A percentile compares a stretch with the other conserved stretches of the same genome.
Conservation (phyloP, 1,140 invertebrate genomes). For the Ylistrum balloti region DNA sequence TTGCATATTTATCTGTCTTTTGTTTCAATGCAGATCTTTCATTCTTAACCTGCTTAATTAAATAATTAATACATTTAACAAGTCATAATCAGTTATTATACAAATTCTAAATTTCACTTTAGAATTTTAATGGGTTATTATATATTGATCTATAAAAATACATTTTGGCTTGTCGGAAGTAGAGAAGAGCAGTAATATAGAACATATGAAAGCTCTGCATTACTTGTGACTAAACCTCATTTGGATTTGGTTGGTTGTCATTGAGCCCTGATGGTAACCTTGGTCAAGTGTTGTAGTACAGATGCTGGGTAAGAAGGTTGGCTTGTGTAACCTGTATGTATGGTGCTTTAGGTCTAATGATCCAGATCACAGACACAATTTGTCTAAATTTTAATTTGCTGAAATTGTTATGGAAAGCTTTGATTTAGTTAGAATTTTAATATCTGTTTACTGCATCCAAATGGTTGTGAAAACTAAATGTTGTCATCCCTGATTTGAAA, state of each 20-base stretch:
- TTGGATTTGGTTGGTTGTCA: neutral
- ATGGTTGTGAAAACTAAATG: neutral
- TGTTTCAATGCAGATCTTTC: neutral
- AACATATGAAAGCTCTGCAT: neutral
- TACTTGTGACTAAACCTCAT: slow-evolving; percentile 18
- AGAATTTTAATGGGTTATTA: too few relatives aligned
- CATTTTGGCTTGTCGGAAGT: too few relatives aligned
- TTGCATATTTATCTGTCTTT: slow-evolving; percentile 9
- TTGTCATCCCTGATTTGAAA: slow-evolving; percentile 1
- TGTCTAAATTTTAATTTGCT: neutral
- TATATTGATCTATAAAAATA: too few relatives aligned
- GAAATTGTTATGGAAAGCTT: neutral
- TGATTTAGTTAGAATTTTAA: neutral
- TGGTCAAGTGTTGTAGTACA: neutral
- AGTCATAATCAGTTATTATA: too few relatives aligned
- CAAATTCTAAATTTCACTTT: too few relatives aligned
- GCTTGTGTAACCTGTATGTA: slow-evolving; percentile 9
- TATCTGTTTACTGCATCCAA: neutral
- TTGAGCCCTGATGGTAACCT: neutral
- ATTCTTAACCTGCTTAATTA: neutral
- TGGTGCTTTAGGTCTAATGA: slow-evolving; percentile 12
- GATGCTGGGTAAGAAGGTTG: neutral
- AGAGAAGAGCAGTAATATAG: neutral
- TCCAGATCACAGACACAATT: neutral
- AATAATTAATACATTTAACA: neutral